Conservation (phyloP, 2,113 vertebrate genomes). For the Corynorhinus townsendii region DNA sequence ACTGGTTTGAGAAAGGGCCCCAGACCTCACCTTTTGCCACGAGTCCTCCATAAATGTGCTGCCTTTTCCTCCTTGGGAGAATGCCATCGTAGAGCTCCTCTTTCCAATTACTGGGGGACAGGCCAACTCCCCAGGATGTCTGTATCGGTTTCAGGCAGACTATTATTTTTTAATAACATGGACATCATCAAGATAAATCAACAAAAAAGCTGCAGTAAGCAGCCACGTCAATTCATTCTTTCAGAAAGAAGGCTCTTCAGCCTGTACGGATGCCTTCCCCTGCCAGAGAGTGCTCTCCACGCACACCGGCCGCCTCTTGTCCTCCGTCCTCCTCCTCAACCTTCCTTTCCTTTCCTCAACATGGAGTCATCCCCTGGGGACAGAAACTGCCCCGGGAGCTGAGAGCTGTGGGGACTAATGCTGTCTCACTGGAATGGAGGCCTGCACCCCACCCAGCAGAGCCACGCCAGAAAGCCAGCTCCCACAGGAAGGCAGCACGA, state of each 20-base stretch:
- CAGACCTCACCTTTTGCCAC: background rate
- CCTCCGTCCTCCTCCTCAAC: background rate
- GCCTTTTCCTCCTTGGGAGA: background rate
- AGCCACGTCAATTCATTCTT: background rate
- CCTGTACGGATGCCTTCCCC: background rate
- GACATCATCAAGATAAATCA: slow-evolving; percentile 6
- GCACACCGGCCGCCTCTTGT: background rate
- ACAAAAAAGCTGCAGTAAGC: background rate
- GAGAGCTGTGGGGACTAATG: background rate
- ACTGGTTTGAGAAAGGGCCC: background rate
- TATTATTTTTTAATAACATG: background rate
- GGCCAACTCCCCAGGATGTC: background rate
- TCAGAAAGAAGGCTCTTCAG: background rate
- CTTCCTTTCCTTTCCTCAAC: background rate
- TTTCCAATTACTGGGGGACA: background rate
- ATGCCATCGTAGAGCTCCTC: background rate
- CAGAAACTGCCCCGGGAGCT: background rate
- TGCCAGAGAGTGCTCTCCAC: background rate
- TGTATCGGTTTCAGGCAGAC: background rate
- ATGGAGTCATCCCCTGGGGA: background rate
- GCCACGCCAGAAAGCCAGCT: background rate
- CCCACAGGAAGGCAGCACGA: too few relatives aligned
- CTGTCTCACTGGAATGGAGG: fast-evolving
- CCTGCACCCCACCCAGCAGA: fast-evolving
- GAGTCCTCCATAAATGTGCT: fast-evolving